Base-by-base conservation (phyloP, 2,888 invertebrate genomes). In the Tipula unca region DNA sequence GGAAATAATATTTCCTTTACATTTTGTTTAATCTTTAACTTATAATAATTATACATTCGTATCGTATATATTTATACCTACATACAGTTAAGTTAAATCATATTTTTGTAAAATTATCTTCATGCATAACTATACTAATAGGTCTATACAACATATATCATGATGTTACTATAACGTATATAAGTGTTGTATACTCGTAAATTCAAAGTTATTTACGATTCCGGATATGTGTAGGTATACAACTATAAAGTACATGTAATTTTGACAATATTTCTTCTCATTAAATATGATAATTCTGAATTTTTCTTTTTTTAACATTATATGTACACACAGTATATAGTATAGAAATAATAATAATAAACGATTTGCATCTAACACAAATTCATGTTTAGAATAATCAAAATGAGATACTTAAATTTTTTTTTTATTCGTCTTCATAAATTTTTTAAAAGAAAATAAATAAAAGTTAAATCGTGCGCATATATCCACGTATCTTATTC, bases 361-460 rank as follows among this genome's bases (percentile, higher is more conserved):
- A 69, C 69, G 69, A 25, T 69, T 69, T 69, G 69, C 69, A 69
- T 69, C 69, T 69, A 69, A 69, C 69, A 69, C 69, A 69, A 69
- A 25, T 25, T 69, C 69, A 69, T 69, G 69, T 25, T 69, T 69
- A 69, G 69, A 69, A 69, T 69, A 69, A 69, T 25, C 25, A 69
- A 69, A 69, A 69, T 69, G 10, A 69, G 69, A 69, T 25, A 13
- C 10, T 25, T 25, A 69, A n/a, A 69, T 69, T 69, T 69, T 48
- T 25, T 69, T 69, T 69, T 69, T 69, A 69, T 69, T 69, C 25
- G 69, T 69, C 25, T 20, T 25, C 20, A 69, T 69, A 69, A 69
- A 20, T 69, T 25, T 69, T 20, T 69, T 20, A 8, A 48, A 48
- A 48, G 48, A n/a, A 48, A 48, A 48, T 48, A 69, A 69, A 69